These are phyloP conservation scores for Yponomeuta plumbellus DNA, from an alignment of 2,888 invertebrate genomes.

Conservation along the genomic window DNA sequence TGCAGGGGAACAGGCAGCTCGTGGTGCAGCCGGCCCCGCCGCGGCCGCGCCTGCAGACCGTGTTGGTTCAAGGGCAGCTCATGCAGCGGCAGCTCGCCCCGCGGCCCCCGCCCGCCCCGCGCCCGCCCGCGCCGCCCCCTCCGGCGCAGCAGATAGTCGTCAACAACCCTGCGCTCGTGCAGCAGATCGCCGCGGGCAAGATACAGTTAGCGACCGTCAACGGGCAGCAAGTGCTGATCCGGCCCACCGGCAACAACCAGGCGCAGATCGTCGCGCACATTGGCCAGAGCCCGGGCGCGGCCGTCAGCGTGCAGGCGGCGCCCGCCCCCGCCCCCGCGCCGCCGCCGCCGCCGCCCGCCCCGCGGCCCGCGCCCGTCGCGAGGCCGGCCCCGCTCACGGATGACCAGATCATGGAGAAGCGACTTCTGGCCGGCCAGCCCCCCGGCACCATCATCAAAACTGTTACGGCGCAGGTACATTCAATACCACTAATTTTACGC, in stretches of 20 bases:
- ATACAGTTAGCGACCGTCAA: constrained; percentile 89
- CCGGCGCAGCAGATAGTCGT: constrained; percentile 83
- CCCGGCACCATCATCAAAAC: constrained; percentile 91
- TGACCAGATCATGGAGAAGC: constrained; percentile 80
- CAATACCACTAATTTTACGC: constrained; percentile 21
- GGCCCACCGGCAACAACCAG: constrained; percentile 86
- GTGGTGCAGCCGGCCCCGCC: constrained; percentile 47
- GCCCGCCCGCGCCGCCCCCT: constrained; percentile 47
- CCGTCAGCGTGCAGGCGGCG: constrained; percentile 31
- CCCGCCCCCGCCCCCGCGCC: constrained; percentile 27
- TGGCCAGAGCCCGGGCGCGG: constrained; percentile 70
- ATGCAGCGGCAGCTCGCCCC: constrained; percentile 35
- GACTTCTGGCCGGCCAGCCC: constrained; percentile 85
- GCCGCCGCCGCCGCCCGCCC: constrained; percentile 34
- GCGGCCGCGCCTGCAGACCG: constrained; percentile 47
- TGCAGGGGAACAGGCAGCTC: constrained; percentile 48
- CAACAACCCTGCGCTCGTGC: constrained; percentile 85
- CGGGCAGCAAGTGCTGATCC: constrained; percentile 86
- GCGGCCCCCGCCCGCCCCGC: constrained; percentile 30
- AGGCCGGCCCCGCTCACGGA: constrained; percentile 51
- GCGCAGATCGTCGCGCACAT: constrained; percentile 87
- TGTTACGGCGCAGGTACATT: constrained; percentile 83
- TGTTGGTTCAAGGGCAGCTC: constrained; percentile 49
- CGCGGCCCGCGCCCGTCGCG: constrained; percentile 33
- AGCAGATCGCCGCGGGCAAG: constrained; percentile 89